These are phyloP conservation scores for Euzetes globulus DNA, from an alignment of 2,888 invertebrate genomes.

Conservation along the genomic window DNA sequence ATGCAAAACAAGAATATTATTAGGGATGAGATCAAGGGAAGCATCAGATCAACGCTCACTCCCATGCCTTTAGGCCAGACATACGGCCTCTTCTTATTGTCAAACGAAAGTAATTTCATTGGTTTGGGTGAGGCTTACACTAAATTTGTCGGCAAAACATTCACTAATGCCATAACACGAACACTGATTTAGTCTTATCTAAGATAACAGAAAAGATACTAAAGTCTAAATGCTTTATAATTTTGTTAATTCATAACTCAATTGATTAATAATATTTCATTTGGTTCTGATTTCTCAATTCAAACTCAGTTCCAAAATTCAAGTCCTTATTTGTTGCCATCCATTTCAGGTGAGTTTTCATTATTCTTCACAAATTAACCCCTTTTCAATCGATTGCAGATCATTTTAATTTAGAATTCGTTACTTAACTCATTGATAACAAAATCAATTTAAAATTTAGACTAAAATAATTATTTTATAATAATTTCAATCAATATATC, in stretches of 20 bases:
- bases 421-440: too few species aligned
- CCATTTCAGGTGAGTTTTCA: too few species aligned
- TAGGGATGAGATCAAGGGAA: constrained; percentile 28
- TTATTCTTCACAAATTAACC: too few species aligned
- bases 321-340: too few species aligned
- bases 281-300: not conserved
- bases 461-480: too few species aligned
- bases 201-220: not conserved
- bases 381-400: too few species aligned
- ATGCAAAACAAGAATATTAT: constrained; percentile 22
- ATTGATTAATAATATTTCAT: not conserved
- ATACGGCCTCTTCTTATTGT: not conserved
- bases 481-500: too few species aligned
- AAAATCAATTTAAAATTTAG: too few species aligned
- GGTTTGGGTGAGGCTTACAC: not conserved
- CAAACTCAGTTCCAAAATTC: too few species aligned
- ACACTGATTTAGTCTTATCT: not conserved
- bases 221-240: not conserved
- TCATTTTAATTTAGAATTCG: too few species aligned
- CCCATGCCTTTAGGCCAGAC: constrained; percentile 19
- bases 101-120: constrained; percentile 12
- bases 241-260: constrained; percentile 4
- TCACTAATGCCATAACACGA: not conserved
- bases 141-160: constrained; percentile 19
- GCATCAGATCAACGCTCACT: constrained; percentile 16